Evolutionary conservation across 2,113 vertebrate genomes (phyloP), one percentile per base, ranked within the genome.

Genomic region (Tympanuchus pallidicinctus): DNA sequence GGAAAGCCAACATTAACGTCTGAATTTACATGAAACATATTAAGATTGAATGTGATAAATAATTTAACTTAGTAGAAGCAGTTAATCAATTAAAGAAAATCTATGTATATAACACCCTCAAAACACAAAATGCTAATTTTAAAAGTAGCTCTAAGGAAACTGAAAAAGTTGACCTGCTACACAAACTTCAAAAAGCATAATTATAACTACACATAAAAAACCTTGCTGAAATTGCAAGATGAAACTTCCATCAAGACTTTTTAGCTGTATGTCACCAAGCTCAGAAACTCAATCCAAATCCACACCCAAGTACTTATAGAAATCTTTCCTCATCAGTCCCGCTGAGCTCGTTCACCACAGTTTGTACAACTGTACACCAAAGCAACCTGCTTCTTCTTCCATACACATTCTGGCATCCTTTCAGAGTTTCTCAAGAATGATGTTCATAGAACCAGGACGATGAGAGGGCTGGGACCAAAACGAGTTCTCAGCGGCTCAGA

Each of bases 311-410:
- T 42, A 45, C 20, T 66, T 65, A 4, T 12, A 30, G 70, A 89
- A 84, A 13, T 47, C 32, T 64, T 59, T 56, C 28, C 87, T 50
- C 43, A 52, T 6, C 63, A 12, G 21, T 47, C n/a, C 34, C 22
- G 34, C 38, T 67, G 65, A 42, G 24, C 0, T 0, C 17, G 50
- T 27, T 78, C 85, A 34, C 42, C 21, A 4, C 52, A n/a, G 5
- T 67, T 13, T 52, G 59, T 54, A 72, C n/a, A 90, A 43, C 34
- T 34, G 19, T 1, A 18, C 19, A 3, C 8, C 57, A 27, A 73
- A 43, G 32, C 12, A 75, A 78, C 48, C 0, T 1, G 22, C 10
- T 91, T 72, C 72, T 56, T 9, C 52, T 27, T 56, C 4, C 9
- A 6, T 8, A 3, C 2, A 6, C 6, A 28, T 6, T 60, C 13